A percentile compares a stretch with the other conserved stretches of the same genome.
These are phyloP conservation scores for Pollenia amentaria DNA, from an alignment of 2,888 invertebrate genomes.

Conservation along the genomic window DNA sequence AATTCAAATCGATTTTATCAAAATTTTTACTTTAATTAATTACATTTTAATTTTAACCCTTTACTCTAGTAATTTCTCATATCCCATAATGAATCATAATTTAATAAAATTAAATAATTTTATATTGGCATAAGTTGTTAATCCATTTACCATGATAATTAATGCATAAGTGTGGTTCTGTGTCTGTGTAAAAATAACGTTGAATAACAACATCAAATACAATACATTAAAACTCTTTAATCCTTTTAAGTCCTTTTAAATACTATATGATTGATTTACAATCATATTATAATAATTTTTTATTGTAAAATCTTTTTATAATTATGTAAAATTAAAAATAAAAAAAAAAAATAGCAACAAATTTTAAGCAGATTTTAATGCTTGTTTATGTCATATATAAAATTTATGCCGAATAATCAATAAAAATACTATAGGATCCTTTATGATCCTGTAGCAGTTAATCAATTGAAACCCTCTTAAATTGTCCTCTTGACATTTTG, in stretches of 20 bases:
- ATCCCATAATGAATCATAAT: conserved; percentile 5
- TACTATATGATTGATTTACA: conserved; percentile 41
- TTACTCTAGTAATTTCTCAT: not conserved
- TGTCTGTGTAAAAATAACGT: not conserved
- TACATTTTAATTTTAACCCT: not conserved
- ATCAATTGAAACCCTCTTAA: not conserved
- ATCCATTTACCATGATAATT: conserved; percentile 28
- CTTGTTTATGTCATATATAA: not conserved
- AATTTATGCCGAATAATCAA: not conserved
- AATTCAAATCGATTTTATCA: too few relatives aligned
- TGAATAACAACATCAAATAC: conserved; percentile 1
- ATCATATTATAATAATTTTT: conserved; percentile 2
- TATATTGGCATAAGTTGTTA: conserved; percentile 1
- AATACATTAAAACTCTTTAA: conserved; percentile 34
- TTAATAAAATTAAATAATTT: conserved; percentile 2
- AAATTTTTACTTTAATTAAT: not conserved
- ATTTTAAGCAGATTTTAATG: not conserved
- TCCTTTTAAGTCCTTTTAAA: not conserved
- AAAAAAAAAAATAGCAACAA: not conserved
- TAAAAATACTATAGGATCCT: not conserved
- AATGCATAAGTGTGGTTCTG: not conserved
- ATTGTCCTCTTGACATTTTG: not conserved
- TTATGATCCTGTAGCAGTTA: not conserved
- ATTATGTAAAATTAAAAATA: not conserved
- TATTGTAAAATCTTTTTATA: not conserved